Conservation (phyloP, 1,140 invertebrate species). For the Aphelinus atriplicis region DNA sequence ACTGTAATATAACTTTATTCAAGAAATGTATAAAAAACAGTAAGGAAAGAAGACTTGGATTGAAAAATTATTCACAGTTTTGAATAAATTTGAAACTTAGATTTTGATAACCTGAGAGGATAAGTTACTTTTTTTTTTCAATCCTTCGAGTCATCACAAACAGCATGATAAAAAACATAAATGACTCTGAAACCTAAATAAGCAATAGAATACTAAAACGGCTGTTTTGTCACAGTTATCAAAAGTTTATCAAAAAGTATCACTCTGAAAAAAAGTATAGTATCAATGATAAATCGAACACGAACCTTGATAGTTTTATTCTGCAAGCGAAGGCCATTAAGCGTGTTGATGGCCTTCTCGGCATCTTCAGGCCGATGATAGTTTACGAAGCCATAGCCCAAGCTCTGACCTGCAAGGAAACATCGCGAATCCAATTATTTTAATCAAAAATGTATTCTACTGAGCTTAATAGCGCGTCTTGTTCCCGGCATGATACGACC, state of each 20-base stretch:
- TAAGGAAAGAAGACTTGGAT: too few relatives aligned
- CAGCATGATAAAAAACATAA: too few relatives aligned
- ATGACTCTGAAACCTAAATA: too few relatives aligned
- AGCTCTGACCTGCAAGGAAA: constrained; percentile 88
- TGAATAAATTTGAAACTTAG: too few relatives aligned
- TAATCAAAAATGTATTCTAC: constrained; percentile 6
- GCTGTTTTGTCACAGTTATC: neutral
- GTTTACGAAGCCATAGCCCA: constrained; percentile 99
- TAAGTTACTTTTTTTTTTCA: too few relatives aligned
- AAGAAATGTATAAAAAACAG: too few relatives aligned
- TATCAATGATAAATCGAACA: neutral
- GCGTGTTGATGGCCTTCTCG: constrained; percentile 95
- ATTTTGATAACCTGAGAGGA: too few relatives aligned
- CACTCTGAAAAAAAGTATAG: neutral
- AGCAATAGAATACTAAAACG: too few relatives aligned
- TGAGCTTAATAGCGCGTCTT: neutral
- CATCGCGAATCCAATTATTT: constrained; percentile 32
- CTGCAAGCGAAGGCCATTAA: constrained; percentile 96
- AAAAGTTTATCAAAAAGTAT: neutral
- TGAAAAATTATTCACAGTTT: too few relatives aligned
- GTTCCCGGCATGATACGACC: neutral
- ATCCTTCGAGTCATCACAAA: too few relatives aligned
- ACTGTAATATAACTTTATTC: too few relatives aligned
- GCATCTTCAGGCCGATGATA: constrained; percentile 97
- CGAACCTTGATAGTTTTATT: constrained; percentile 99